Evolutionary conservation across 2,797 vertebrate species (phyloP).

Genomic region (Cuniculus paca): DNA sequence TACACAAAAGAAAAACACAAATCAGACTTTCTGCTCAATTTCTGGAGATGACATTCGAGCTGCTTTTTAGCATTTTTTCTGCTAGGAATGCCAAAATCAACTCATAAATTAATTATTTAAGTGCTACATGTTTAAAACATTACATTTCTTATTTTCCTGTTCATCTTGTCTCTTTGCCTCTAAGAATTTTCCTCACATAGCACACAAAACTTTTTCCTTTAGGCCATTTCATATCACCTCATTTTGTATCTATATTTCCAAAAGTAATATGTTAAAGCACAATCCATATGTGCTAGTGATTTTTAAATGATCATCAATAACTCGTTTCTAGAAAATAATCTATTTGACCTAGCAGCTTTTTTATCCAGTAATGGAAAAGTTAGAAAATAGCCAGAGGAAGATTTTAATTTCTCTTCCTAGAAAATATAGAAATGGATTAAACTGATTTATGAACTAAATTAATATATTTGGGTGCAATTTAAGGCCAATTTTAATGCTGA

Average conservation of each 20-base stretch:
- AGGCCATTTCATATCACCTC: constrained; percentile 22
- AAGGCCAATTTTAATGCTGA: constrained; percentile 39
- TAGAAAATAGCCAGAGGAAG: constrained; percentile 59
- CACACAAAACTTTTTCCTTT: constrained; percentile 52
- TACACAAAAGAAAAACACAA: not conserved
- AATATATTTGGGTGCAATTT: constrained; percentile 60
- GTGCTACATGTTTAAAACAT: constrained; percentile 60
- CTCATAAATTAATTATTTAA: constrained; percentile 68
- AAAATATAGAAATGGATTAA: constrained; percentile 59
- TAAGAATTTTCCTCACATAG: constrained; percentile 45
- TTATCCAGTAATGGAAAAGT: constrained; percentile 59
- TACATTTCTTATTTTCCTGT: constrained; percentile 18
- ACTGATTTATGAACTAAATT: constrained; percentile 74
- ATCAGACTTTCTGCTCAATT: not conserved
- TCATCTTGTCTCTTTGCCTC: not conserved
- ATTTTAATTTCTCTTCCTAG: constrained; percentile 70
- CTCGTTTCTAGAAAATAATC: constrained; percentile 69
- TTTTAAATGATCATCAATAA: constrained; percentile 71
- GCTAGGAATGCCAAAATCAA: constrained; percentile 8
- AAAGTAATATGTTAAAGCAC: constrained; percentile 41
- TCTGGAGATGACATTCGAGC: not conserved
- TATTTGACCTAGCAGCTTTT: constrained; percentile 50
- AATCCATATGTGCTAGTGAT: not conserved
- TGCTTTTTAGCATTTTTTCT: constrained; percentile 37
- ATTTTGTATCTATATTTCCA: constrained; percentile 52